Conservation (phyloP, 2,888 invertebrate genomes). For the Camptogramma bilineatum region DNA sequence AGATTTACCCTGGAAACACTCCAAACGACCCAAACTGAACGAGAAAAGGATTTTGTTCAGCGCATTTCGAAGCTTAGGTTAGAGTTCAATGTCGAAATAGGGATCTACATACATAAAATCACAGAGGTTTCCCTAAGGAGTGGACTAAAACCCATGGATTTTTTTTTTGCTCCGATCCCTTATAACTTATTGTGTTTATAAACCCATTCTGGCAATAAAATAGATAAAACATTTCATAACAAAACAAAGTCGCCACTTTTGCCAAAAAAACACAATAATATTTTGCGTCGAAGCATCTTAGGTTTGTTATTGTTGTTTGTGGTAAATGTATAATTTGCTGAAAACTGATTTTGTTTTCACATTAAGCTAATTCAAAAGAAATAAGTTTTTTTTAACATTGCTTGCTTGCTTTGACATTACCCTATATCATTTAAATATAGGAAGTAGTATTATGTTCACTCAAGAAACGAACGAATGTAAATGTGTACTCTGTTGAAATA, state of each 20-base stretch:
- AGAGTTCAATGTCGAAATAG: conserved; percentile 16
- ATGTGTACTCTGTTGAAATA: no score
- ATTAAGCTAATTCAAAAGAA: no score
- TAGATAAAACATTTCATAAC: neutral
- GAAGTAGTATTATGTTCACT: no score
- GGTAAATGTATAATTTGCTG: no score
- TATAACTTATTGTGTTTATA: neutral
- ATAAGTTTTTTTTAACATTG: no score
- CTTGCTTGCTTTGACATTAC: no score
- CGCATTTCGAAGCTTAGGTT: conserved; percentile 9
- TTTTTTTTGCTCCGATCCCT: neutral
- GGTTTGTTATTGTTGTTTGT: no score
- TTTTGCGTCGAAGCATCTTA: no score
- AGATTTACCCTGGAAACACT: conserved; percentile 26
- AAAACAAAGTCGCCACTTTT: neutral
- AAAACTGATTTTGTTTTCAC: no score
- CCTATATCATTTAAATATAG: no score
- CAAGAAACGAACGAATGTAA: no score
- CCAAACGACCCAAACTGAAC: conserved; percentile 22
- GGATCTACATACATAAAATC: conserved; percentile 2
- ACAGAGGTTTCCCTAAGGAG: neutral
- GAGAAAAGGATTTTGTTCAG: conserved; percentile 15
- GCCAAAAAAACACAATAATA: no score
- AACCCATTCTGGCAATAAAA: neutral
- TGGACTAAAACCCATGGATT: neutral